Evolutionary conservation across 2,797 vertebrate species (phyloP).

Genomic region (Chelmon rostratus): DNA sequence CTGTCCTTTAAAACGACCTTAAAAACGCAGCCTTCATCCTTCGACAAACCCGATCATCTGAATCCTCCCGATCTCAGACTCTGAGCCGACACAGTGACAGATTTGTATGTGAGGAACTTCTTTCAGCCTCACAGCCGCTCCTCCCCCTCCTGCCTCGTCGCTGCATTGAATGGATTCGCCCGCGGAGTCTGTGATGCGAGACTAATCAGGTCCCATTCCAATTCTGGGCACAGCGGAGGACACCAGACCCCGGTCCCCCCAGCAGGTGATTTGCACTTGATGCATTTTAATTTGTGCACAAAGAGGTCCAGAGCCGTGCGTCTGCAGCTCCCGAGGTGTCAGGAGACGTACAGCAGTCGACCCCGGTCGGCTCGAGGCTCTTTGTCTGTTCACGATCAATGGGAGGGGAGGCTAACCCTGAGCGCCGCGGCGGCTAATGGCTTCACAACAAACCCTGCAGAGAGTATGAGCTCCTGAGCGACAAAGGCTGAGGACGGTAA

Average conservation of each 20-base stretch:
- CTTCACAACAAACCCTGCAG: constrained; percentile 56
- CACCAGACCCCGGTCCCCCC: constrained; percentile 11
- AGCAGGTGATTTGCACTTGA: constrained; percentile 70
- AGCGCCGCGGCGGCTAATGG: constrained; percentile 52
- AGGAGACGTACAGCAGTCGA: constrained; percentile 11
- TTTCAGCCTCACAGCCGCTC: constrained; percentile 6
- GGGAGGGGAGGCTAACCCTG: constrained; percentile 31
- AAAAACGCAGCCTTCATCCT: neutral
- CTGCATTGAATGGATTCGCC: constrained; percentile 55
- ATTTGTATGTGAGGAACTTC: constrained; percentile 37
- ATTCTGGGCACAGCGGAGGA: constrained; percentile 68
- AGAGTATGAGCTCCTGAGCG: constrained; percentile 49
- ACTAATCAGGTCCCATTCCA: constrained; percentile 74
- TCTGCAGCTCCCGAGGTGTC: constrained; percentile 37
- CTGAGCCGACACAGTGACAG: constrained; percentile 21
- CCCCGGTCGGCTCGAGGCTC: constrained; percentile 11
- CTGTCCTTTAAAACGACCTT: too few relatives aligned
- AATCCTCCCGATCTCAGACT: neutral
- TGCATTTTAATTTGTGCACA: constrained; percentile 66
- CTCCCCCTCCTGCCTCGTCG: neutral
- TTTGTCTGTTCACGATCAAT: constrained; percentile 41
- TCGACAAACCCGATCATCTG: neutral
- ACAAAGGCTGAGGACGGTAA: constrained; percentile 36
- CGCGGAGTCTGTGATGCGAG: constrained; percentile 55
- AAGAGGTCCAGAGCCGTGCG: constrained; percentile 31